Base-by-base conservation (phyloP, 2,113 vertebrate species). In the Nannospalax galili region DNA sequence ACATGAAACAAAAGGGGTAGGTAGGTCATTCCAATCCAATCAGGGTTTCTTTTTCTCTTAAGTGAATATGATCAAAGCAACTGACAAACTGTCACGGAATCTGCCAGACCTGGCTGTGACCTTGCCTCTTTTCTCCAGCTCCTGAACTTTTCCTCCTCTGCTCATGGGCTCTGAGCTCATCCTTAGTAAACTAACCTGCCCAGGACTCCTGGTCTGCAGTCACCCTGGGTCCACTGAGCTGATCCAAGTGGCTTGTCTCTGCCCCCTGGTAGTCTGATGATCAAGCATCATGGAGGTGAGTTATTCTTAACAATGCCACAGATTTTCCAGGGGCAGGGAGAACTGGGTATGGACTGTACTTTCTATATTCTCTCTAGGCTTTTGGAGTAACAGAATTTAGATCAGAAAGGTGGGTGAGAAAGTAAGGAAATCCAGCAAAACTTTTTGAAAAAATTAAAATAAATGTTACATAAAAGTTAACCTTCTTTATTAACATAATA, bases 51-150 rank as follows among this genome's bases (percentile, higher is more conserved):
- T 78, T 78, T 92, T 93, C 75, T 92, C 32, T 74, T 78, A 72
- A 89, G 88, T 60, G 86, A 91, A 79, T 22, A 92, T 90, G 88
- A 94, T 86, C 91, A 92, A 90, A 95, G 86, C 93, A 98, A 98
- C 97, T 94, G 97, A 96, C 96, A 81, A 98, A 98, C 97, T 98
- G 97, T 94, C 97, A 93, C 73, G 94, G 97, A 97, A 97, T 81
- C 95, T 94, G 73, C 67, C 56, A 85, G 94, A 88, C 15, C 72
- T 81, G 77, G 90, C 72, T 40, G 40, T 89, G 78, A 80, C 90
- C 77, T 96, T 88, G 78, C 24, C 35, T 35, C 26, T 58, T 75
- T 65, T 94, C 87, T 75, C 26, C 9, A 70, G 75, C 56, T 81
- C 72, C 87, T 78, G 84, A 92, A 35, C 73, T 79, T 58, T 75